A percentile compares a stretch with the other conserved stretches of the same genome.
These are phyloP conservation scores for Rhineura floridana DNA, from an alignment of 2,113 vertebrate genomes.

Conservation along the genomic window DNA sequence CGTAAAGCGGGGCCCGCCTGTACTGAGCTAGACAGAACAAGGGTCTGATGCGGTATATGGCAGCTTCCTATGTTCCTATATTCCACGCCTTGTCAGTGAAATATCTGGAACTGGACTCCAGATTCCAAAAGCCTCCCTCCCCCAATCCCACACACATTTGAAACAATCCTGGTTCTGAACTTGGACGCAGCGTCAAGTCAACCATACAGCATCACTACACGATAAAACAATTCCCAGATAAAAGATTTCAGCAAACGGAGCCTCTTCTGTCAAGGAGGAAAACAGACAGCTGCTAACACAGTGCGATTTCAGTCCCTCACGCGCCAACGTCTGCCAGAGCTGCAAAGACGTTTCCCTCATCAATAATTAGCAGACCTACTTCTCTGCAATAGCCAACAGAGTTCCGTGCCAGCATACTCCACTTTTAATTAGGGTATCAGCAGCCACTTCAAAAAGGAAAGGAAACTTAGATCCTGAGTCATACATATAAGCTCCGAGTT, in stretches of 20 bases:
- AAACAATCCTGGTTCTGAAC: not conserved
- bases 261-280: not conserved
- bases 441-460: not conserved
- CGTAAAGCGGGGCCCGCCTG: too few relatives aligned
- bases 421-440: constrained; percentile 21
- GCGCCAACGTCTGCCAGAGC: not conserved
- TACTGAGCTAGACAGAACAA: too few relatives aligned
- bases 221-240: not conserved
- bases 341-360: not conserved
- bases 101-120: too few relatives aligned
- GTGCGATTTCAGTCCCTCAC: not conserved
- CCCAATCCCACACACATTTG: not conserved
- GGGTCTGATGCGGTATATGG: too few relatives aligned
- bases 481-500: not conserved
- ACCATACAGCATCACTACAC: not conserved
- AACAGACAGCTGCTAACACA: not conserved
- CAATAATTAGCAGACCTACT: constrained; percentile 4
- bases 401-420: not conserved
- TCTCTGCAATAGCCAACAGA: not conserved
- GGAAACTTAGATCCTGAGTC: not conserved
- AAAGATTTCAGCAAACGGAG: not conserved
- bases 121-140: not conserved
- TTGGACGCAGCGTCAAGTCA: not conserved
- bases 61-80: too few relatives aligned
- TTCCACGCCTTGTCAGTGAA: too few relatives aligned